These are phyloP conservation scores for Drosophila colorata DNA, from an alignment of 2,888 invertebrate species.

Conservation along the genomic window DNA sequence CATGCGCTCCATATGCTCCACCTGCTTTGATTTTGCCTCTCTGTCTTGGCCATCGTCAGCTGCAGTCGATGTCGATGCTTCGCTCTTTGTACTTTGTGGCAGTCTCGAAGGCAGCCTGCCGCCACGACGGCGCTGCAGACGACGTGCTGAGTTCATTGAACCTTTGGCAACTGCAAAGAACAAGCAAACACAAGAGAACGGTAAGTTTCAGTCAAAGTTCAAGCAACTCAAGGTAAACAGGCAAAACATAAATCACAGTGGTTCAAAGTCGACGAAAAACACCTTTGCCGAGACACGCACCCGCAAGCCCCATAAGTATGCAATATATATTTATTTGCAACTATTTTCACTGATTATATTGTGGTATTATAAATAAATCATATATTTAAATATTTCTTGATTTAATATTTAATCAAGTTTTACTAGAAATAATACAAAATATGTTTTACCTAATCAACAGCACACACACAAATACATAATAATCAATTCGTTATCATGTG, in stretches of 20 bases:
- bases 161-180: constrained; percentile 67
- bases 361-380: not conserved
- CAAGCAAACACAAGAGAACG: constrained; percentile 9
- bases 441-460: not conserved
- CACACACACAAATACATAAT: not conserved
- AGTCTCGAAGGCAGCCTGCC: constrained; percentile 22
- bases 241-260: constrained; percentile 6
- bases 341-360: not conserved
- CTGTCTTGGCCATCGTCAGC: constrained; percentile 13
- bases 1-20: constrained; percentile 16
- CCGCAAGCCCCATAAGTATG: constrained; percentile 18
- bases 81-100: constrained; percentile 32
- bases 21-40: constrained; percentile 11
- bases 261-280: not conserved
- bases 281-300: constrained; percentile 15
- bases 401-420: not conserved
- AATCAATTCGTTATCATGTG: not conserved
- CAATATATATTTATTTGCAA: constrained; percentile 1
- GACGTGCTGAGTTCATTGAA: constrained; percentile 54
- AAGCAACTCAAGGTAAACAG: constrained; percentile 11
- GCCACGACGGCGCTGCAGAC: constrained; percentile 38
- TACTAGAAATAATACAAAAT: too few relatives aligned
- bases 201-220: constrained; percentile 4
- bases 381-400: not conserved
- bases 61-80: constrained; percentile 25